phyloP scores from a whole-genome alignment of 2,797 vertebrate species.

The Simalia tracyae region DNA sequence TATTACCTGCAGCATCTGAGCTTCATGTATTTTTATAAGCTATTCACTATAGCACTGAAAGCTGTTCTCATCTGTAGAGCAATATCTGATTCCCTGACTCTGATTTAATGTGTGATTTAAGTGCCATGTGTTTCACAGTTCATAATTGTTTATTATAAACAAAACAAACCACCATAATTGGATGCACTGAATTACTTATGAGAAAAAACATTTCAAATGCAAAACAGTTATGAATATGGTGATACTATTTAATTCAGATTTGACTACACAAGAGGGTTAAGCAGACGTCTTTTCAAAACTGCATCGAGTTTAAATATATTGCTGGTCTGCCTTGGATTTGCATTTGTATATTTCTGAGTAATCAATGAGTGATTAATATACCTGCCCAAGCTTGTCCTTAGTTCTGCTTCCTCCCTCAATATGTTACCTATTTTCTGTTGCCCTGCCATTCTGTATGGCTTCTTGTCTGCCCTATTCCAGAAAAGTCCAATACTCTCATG shows the following conservation, averaged over 20 bases:
- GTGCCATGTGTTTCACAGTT: constrained; percentile 9
- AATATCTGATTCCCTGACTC: constrained; percentile 34
- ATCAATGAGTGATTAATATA: background rate
- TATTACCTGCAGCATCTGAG: background rate
- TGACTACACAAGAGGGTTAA: constrained; percentile 32
- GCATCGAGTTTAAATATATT: background rate
- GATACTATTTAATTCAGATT: constrained; percentile 34
- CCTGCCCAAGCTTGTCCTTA: background rate
- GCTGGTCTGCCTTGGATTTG: background rate
- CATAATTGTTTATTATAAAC: constrained; percentile 32
- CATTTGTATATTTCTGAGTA: background rate
- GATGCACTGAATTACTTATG: constrained; percentile 37
- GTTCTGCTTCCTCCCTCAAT: background rate
- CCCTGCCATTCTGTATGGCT: background rate
- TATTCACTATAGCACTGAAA: constrained; percentile 11
- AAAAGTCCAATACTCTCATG: background rate
- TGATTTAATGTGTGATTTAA: constrained; percentile 37
- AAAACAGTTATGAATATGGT: constrained; percentile 29
- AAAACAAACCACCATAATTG: constrained; percentile 31
- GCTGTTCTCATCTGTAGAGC: background rate
- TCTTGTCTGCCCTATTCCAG: no score
- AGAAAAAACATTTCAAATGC: constrained; percentile 30
- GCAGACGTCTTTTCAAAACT: background rate
- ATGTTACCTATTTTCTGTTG: background rate
- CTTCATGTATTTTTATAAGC: constrained; percentile 6